Percentiles rank a stretch among this genome's conserved stretches.
phyloP scores from a whole-genome alignment of 2,888 invertebrate species.

The Epistrophe eligans region DNA sequence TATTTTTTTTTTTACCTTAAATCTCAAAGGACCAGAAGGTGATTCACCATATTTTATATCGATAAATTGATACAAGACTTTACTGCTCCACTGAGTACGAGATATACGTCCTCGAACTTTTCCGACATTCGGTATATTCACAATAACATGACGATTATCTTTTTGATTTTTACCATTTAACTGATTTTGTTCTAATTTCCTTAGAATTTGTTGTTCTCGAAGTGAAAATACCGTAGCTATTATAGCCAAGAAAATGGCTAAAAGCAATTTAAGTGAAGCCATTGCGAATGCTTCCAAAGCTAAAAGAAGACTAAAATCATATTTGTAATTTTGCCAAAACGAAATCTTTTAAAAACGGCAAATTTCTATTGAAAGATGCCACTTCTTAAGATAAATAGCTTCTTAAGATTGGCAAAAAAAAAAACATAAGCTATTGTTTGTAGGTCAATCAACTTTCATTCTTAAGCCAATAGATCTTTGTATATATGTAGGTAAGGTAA shows the following conservation, averaged over 20 bases:
- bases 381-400: background rate
- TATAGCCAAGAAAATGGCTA: background rate
- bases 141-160: slow-evolving; percentile 72
- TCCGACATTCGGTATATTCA: slow-evolving; percentile 79
- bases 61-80: slow-evolving; percentile 80
- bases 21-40: slow-evolving; percentile 78
- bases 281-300: slow-evolving; percentile 12
- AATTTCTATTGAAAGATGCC: background rate
- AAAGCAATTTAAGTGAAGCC: slow-evolving; percentile 14
- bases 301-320: slow-evolving; percentile 25
- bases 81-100: slow-evolving; percentile 80
- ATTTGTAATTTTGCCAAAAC: background rate
- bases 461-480: background rate
- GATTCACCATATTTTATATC: slow-evolving; percentile 82
- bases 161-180: background rate
- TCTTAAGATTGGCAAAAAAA: slow-evolving; percentile 2
- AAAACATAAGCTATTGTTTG: background rate
- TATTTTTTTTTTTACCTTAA: slow-evolving; percentile 78
- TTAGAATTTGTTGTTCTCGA: background rate
- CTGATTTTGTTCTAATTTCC: background rate
- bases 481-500: background rate
- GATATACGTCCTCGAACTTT: slow-evolving; percentile 79
- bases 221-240: background rate
- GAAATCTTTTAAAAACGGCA: slow-evolving; percentile 8
- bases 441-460: slow-evolving; percentile 14